A percentile compares a stretch with the other conserved stretches of the same genome.
Conservation (phyloP, 1,140 invertebrate genomes). For the Copidosoma floridanum region DNA sequence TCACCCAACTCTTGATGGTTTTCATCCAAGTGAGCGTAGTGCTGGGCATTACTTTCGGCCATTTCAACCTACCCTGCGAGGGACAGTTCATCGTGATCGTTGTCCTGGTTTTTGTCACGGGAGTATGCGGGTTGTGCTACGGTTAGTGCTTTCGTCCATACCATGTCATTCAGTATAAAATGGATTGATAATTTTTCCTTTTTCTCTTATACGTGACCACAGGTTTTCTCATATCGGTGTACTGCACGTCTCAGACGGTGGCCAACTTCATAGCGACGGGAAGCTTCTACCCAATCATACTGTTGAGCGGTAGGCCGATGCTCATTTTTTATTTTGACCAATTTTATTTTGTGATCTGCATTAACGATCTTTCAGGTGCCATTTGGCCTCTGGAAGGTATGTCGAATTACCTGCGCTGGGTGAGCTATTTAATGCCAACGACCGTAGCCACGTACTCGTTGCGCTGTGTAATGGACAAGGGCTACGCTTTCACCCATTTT, state of each 20-base stretch:
- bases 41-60: constrained; percentile 61
- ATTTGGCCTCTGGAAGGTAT: constrained; percentile 88
- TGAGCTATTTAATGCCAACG: constrained; percentile 65
- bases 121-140: constrained; percentile 69
- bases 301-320: constrained; percentile 71
- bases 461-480: constrained; percentile 65
- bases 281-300: constrained; percentile 82
- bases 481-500: constrained; percentile 56
- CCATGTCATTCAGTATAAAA: no score
- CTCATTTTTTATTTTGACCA: constrained; percentile 1
- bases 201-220: constrained; percentile 13
- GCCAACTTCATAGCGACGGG: constrained; percentile 83
- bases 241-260: constrained; percentile 72
- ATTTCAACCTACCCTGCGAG: constrained; percentile 62
- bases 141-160: constrained; percentile 57
- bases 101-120: constrained; percentile 60
- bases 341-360: background rate
- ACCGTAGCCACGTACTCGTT: constrained; percentile 67
- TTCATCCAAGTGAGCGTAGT: constrained; percentile 66
- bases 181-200: no score
- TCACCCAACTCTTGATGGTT: constrained; percentile 72
- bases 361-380: constrained; percentile 62
- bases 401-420: constrained; percentile 57
- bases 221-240: constrained; percentile 77
- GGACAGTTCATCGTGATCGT: constrained; percentile 62